Percentiles rank a stretch among this genome's conserved stretches.
These are phyloP conservation scores for Ennomos fuscantarius DNA, from an alignment of 2,888 invertebrate genomes.

Conservation along the genomic window DNA sequence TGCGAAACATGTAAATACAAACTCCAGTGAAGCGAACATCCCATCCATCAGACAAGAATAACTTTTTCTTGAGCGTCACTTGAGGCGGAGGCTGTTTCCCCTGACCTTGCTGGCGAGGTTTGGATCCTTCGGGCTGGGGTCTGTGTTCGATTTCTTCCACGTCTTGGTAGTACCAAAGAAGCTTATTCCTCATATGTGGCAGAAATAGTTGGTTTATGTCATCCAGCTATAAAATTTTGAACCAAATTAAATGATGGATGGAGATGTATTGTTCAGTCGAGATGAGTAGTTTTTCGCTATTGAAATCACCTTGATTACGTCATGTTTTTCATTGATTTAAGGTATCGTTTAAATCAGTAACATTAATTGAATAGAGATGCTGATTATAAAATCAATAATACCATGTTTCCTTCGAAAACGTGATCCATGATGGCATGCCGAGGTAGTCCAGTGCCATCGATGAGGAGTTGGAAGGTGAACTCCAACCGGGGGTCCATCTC, in stretches of 20 bases:
- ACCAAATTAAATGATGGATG: too few species aligned
- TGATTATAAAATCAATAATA: constrained; percentile 49
- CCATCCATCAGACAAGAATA: constrained; percentile 95
- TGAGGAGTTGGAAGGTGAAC: constrained; percentile 94
- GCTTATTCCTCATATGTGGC: constrained; percentile 93
- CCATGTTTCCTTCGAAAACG: constrained; percentile 96
- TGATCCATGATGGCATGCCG: constrained; percentile 95
- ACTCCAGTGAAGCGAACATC: constrained; percentile 92
- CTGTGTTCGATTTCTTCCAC: constrained; percentile 88
- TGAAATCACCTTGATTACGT: too few species aligned
- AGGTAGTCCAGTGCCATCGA: constrained; percentile 92
- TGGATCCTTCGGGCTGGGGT: constrained; percentile 73
- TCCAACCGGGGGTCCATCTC: constrained; percentile 97
- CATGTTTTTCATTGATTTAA: too few species aligned
- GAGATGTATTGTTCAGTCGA: too few species aligned
- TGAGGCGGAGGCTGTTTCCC: constrained; percentile 75
- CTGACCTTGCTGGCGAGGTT: constrained; percentile 74
- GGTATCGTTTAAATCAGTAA: too few species aligned
- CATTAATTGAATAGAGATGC: too few species aligned
- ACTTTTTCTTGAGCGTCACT: constrained; percentile 88
- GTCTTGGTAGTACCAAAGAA: constrained; percentile 96
- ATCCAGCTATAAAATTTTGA: constrained; percentile 86
- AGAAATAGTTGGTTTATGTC: constrained; percentile 95
- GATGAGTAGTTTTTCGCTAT: too few species aligned
- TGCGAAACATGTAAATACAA: constrained; percentile 94